phyloP scores from a whole-genome alignment of 2,888 invertebrate species.

The Spodoptera littoralis region DNA sequence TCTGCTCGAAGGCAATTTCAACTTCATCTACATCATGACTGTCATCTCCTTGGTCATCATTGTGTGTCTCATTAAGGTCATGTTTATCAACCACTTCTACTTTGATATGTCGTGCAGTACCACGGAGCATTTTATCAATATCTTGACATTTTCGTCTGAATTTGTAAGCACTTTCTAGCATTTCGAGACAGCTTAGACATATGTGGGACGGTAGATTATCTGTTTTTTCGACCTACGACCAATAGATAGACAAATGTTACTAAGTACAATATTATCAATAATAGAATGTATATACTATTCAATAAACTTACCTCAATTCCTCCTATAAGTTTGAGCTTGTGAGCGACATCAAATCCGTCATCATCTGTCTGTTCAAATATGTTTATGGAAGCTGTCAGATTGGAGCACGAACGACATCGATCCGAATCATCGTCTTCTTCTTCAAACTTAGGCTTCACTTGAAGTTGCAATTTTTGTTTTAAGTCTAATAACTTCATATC shows the following conservation, averaged over 20 bases:
- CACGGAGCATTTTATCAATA: conserved; percentile 73
- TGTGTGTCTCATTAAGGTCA: conserved; percentile 41
- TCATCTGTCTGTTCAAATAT: conserved; percentile 73
- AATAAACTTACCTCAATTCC: conserved; percentile 75
- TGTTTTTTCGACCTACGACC: conserved; percentile 74
- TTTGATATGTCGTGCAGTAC: conserved; percentile 66
- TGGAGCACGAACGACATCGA: conserved; percentile 76
- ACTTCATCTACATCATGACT: conserved; percentile 58
- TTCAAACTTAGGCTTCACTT: conserved; percentile 72
- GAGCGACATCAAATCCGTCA: conserved; percentile 73
- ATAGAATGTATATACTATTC: neutral
- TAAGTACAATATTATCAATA: too few relatives aligned
- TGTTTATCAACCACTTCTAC: conserved; percentile 66
- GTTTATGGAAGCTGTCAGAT: conserved; percentile 71
- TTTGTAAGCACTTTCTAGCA: conserved; percentile 82
- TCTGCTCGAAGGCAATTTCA: conserved; percentile 61
- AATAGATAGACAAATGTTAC: conserved; percentile 1
- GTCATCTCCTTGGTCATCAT: conserved; percentile 51
- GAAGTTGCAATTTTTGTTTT: conserved; percentile 70
- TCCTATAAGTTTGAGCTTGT: conserved; percentile 73
- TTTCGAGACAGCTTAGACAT: conserved; percentile 77
- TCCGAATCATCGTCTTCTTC: conserved; percentile 54
- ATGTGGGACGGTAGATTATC: conserved; percentile 80
- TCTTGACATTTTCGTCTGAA: conserved; percentile 84
- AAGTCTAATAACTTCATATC: conserved; percentile 81